Evolutionary conservation across 2,797 vertebrate species (phyloP).

Genomic region (Alfaro cultratus): DNA sequence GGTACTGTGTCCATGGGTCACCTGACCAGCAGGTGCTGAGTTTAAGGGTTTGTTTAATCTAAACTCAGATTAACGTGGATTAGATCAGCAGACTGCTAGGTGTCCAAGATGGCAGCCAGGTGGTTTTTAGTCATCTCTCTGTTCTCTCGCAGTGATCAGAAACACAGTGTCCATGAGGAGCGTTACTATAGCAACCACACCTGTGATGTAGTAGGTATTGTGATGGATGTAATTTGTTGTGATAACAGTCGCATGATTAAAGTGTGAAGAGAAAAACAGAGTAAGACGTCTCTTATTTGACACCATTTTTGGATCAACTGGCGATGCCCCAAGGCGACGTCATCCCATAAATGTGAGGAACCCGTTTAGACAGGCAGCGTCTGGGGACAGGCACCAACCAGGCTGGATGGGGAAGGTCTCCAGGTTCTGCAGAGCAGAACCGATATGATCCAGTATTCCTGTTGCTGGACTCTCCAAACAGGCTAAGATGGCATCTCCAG

Average conservation of each 20-base stretch:
- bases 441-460: background rate
- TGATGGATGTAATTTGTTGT: conserved; percentile 44
- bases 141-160: background rate
- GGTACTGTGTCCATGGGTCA: background rate
- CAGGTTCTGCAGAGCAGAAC: background rate
- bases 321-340: no score
- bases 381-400: background rate
- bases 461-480: background rate
- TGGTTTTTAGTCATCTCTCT: conserved; percentile 18
- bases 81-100: conserved; percentile 10
- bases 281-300: background rate
- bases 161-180: background rate
- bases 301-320: background rate
- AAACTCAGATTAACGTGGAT: background rate
- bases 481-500: background rate
- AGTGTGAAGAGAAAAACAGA: conserved; percentile 31
- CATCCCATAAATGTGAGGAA: background rate
- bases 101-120: background rate
- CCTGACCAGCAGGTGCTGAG: background rate
- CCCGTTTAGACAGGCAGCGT: background rate
- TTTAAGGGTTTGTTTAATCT: background rate
- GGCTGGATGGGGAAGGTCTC: background rate
- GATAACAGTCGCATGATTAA: conserved; percentile 63
- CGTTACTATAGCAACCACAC: conserved; percentile 6
- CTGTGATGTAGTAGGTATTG: conserved; percentile 35